phyloP scores from a whole-genome alignment of 2,797 vertebrate genomes.

The Syncerus caffer region DNA sequence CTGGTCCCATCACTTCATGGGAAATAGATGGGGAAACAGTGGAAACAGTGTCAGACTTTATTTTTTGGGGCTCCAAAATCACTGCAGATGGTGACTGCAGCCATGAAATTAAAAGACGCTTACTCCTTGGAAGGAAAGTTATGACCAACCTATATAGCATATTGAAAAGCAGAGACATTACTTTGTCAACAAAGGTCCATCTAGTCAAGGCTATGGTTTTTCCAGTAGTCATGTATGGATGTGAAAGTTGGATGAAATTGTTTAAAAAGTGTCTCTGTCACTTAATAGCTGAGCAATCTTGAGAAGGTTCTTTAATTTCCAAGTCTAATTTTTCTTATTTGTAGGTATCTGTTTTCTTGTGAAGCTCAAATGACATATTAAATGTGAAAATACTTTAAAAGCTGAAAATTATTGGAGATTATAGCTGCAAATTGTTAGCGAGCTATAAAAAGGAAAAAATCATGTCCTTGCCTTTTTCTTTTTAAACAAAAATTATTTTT shows the following conservation, averaged over 20 bases:
- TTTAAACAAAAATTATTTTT: neutral
- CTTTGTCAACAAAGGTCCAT: too few species aligned
- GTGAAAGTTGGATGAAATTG: neutral
- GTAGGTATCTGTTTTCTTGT: neutral
- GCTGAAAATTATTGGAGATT: neutral
- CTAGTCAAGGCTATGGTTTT: too few species aligned
- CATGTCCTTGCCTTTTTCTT: neutral
- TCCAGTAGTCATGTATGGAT: too few species aligned
- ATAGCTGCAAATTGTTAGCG: neutral
- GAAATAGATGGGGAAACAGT: too few species aligned
- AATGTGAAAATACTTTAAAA: neutral
- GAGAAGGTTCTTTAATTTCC: neutral
- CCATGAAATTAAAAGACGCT: too few species aligned
- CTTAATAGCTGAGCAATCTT: neutral
- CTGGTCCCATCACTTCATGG: too few species aligned
- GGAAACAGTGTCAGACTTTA: too few species aligned
- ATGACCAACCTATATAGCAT: too few species aligned
- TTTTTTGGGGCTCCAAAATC: too few species aligned
- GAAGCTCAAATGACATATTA: neutral
- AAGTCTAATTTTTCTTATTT: neutral
- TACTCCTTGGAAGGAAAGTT: too few species aligned
- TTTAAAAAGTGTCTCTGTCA: neutral
- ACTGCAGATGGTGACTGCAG: too few species aligned
- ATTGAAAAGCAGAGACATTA: too few species aligned
- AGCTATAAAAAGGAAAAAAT: neutral